phyloP scores from a whole-genome alignment of 2,113 vertebrate genomes.

The Plecturocebus donacophilus region DNA sequence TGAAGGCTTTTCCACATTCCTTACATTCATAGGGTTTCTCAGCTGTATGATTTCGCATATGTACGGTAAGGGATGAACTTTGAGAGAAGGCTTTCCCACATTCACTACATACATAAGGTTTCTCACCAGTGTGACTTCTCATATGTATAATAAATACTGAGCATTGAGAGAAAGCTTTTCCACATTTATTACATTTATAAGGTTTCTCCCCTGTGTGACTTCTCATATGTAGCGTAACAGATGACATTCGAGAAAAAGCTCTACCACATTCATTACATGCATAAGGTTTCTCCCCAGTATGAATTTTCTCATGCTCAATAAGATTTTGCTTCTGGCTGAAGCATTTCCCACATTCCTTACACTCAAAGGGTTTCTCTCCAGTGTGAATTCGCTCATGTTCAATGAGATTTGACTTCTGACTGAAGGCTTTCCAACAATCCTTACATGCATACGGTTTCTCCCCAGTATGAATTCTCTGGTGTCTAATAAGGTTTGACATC shows the following conservation, averaged over 20 bases:
- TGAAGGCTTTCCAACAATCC: conserved; percentile 76
- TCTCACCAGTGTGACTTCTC: conserved; percentile 73
- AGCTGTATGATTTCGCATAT: conserved; percentile 77
- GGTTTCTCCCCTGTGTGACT: conserved; percentile 76
- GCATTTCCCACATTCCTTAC: conserved; percentile 73
- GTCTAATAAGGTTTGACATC: conserved; percentile 75
- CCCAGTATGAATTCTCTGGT: conserved; percentile 75
- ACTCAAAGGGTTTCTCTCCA: conserved; percentile 76
- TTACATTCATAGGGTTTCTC: conserved; percentile 80
- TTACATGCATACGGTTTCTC: conserved; percentile 76
- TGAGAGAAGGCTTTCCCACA: conserved; percentile 74
- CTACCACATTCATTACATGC: conserved; percentile 73
- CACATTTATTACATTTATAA: conserved; percentile 76
- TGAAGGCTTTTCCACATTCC: conserved; percentile 80
- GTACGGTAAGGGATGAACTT: conserved; percentile 76
- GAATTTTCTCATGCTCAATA: conserved; percentile 74
- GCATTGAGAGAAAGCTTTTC: conserved; percentile 75
- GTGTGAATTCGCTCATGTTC: conserved; percentile 75
- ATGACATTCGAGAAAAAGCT: conserved; percentile 73
- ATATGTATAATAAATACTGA: conserved; percentile 76
- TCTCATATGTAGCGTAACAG: conserved; percentile 73
- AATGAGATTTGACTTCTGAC: conserved; percentile 76
- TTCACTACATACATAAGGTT: conserved; percentile 68
- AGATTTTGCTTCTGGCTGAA: conserved; percentile 76
- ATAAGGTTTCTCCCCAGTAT: conserved; percentile 75